phyloP scores from a whole-genome alignment of 2,113 vertebrate genomes.

The Nanger granti region DNA sequence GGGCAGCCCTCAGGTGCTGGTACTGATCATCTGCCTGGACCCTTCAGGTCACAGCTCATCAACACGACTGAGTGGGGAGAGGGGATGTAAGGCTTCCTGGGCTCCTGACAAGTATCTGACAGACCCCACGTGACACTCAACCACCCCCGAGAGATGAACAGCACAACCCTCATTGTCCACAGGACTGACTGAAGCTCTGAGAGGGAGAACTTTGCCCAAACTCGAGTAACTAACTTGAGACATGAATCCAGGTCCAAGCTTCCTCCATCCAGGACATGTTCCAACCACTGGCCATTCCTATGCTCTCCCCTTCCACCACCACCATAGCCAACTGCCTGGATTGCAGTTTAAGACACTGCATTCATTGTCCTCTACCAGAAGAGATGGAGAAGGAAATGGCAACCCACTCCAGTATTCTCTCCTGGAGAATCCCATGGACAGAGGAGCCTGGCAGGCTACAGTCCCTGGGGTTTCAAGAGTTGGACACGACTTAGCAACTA shows the following conservation, averaged over 20 bases:
- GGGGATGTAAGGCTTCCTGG: background rate
- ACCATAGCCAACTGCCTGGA: background rate
- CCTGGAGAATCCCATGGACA: background rate
- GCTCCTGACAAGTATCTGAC: background rate
- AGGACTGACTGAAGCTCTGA: accelerated
- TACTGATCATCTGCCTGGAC: background rate
- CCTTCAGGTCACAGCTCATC: too few relatives aligned
- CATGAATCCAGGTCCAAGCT: background rate
- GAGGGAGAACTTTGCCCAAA: background rate
- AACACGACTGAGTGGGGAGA: accelerated
- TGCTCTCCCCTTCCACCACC: background rate
- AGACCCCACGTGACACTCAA: background rate
- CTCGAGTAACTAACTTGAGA: background rate
- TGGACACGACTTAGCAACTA: accelerated
- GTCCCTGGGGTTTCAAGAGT: background rate
- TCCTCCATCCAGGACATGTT: background rate
- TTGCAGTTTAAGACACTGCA: background rate
- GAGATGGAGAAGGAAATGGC: background rate
- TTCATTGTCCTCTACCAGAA: background rate
- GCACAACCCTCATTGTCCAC: accelerated
- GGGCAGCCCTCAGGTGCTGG: too few relatives aligned
- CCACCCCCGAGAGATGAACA: background rate
- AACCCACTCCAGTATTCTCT: background rate
- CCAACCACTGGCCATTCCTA: accelerated
- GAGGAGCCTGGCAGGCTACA: background rate